Evolutionary conservation across 2,113 vertebrate genomes (phyloP).

Genomic region (Plecturocebus donacophilus): DNA sequence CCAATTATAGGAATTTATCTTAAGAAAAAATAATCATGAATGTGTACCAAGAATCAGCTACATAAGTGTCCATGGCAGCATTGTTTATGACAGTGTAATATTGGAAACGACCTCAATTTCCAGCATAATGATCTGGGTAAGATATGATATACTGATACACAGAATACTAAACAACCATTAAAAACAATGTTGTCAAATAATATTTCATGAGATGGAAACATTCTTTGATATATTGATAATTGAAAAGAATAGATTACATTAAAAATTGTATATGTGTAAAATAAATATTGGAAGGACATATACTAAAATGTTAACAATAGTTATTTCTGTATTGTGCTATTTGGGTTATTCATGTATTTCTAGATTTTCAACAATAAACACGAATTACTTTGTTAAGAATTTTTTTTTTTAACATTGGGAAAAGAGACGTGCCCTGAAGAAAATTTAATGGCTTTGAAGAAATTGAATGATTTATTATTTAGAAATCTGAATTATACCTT

Average conservation of each 20-base stretch:
- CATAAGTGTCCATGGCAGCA: background rate
- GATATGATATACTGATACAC: background rate
- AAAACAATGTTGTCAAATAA: background rate
- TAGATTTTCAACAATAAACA: conserved; percentile 5
- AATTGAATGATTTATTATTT: conserved; percentile 46
- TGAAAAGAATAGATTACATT: conserved; percentile 24
- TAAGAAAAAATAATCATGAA: conserved; percentile 12
- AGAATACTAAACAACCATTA: background rate
- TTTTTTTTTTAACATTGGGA: background rate
- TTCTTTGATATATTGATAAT: background rate
- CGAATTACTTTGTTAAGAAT: conserved; percentile 31
- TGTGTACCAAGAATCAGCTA: background rate
- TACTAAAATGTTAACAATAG: conserved; percentile 9
- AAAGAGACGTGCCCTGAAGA: background rate
- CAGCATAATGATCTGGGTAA: conserved; percentile 1
- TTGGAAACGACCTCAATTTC: conserved; percentile 17
- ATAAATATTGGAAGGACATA: conserved; percentile 8
- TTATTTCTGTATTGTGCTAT: conserved; percentile 22
- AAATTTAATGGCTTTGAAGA: background rate
- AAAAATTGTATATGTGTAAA: background rate
- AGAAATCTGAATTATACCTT: conserved; percentile 9
- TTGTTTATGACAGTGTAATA: conserved; percentile 34
- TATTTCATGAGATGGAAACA: conserved; percentile 40
- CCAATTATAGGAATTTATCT: conserved; percentile 2
- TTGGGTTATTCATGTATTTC: background rate